phyloP scores from a whole-genome alignment of 2,113 vertebrate species.

The Arizona elegans region DNA sequence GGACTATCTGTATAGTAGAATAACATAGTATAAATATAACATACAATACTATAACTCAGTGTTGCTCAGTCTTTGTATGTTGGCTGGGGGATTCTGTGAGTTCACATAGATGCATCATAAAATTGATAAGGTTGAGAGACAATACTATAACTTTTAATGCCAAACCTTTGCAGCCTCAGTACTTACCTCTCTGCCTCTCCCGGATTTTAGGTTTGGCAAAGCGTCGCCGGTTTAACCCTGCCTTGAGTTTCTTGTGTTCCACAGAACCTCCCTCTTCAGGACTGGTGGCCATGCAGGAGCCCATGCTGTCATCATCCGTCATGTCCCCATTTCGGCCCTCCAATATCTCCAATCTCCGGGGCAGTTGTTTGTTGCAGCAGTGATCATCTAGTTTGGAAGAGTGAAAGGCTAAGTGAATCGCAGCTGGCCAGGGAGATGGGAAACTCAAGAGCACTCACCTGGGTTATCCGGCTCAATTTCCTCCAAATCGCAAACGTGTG shows the following conservation, averaged over 20 bases:
- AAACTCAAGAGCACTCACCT: background rate
- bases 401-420: background rate
- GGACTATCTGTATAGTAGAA: background rate
- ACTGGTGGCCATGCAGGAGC: slow-evolving; percentile 46
- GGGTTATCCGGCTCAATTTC: background rate
- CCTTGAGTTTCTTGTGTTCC: slow-evolving; percentile 51
- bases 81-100: background rate
- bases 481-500: background rate
- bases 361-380: slow-evolving; percentile 48
- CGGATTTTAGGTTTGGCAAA: slow-evolving; percentile 75
- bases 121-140: background rate
- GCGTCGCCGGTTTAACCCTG: slow-evolving; percentile 69
- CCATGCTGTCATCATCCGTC: slow-evolving; percentile 46
- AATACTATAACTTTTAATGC: background rate
- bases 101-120: background rate
- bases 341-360: slow-evolving; percentile 46
- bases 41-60: background rate
- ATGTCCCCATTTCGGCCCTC: slow-evolving; percentile 48
- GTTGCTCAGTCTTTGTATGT: background rate
- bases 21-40: background rate
- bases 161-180: background rate
- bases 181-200: slow-evolving; percentile 83
- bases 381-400: slow-evolving; percentile 54
- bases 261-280: slow-evolving; percentile 49
- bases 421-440: background rate